These are phyloP conservation scores for Leptinotarsa juncta DNA, from an alignment of 2,888 invertebrate species.

Conservation along the genomic window DNA sequence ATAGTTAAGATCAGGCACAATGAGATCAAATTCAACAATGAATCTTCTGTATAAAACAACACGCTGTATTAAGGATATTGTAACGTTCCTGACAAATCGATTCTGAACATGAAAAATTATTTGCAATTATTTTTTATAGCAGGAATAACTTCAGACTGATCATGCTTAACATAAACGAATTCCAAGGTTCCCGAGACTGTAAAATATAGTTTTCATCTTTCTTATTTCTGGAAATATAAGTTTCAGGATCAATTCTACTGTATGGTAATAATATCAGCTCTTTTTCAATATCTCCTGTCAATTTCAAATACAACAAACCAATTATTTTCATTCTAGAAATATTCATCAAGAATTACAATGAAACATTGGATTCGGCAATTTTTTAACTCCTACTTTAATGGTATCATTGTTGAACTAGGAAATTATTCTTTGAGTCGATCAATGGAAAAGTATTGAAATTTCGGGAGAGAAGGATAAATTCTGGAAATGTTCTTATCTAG, in stretches of 20 bases:
- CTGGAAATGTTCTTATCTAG: too few relatives aligned
- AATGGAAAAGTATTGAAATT: too few relatives aligned
- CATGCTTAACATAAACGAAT: too few relatives aligned
- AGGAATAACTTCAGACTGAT: too few relatives aligned
- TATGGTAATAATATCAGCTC: conserved; percentile 75
- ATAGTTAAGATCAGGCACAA: conserved; percentile 74
- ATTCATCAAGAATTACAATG: conserved; percentile 46
- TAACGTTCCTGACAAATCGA: conserved; percentile 60
- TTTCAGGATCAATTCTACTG: conserved; percentile 80
- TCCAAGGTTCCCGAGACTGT: conserved; percentile 63
- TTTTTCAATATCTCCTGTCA: conserved; percentile 60
- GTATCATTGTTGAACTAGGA: too few relatives aligned
- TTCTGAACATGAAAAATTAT: too few relatives aligned
- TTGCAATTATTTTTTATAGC: too few relatives aligned
- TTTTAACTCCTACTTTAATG: too few relatives aligned
- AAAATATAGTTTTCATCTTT: conserved; percentile 54
- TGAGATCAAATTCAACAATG: conserved; percentile 89
- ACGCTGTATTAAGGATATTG: conserved; percentile 87
- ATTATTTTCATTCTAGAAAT: conserved; percentile 52
- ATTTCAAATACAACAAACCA: conserved; percentile 54
- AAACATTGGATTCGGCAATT: too few relatives aligned
- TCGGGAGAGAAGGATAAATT: too few relatives aligned
- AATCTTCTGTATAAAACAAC: conserved; percentile 86
- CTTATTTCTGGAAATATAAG: conserved; percentile 82
- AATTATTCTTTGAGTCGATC: too few relatives aligned